Evolutionary conservation across 1,140 invertebrate genomes (phyloP).

Genomic region (Drosophila funebris): DNA sequence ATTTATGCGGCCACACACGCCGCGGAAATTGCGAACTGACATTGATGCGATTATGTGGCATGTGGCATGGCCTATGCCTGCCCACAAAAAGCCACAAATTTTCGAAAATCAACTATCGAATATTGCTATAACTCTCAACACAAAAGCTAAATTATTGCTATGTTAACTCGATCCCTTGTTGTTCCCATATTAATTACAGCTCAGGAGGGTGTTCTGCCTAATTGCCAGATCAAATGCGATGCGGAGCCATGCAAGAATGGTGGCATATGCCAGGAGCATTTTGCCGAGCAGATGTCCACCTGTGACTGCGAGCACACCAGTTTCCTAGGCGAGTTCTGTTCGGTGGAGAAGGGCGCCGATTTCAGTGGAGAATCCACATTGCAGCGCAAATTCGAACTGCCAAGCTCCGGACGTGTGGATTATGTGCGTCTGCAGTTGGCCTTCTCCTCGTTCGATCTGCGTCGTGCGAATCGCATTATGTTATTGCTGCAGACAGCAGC

Average conservation of each 20-base stretch:
- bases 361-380: conserved; percentile 94
- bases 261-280: conserved; percentile 94
- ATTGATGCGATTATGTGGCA: conserved; percentile 65
- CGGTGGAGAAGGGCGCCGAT: conserved; percentile 92
- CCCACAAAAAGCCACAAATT: conserved; percentile 33
- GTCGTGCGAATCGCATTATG: conserved; percentile 90
- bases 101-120: not conserved
- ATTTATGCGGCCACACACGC: conserved; percentile 70
- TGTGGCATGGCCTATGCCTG: no score
- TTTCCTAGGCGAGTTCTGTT: conserved; percentile 91
- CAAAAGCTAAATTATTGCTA: no score
- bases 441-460: conserved; percentile 91
- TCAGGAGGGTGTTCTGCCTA: conserved; percentile 88
- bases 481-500: conserved; percentile 92
- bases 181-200: conserved; percentile 45
- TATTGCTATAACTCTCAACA: no score
- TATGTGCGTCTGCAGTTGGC: conserved; percentile 91
- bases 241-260: conserved; percentile 93
- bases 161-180: no score
- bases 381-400: conserved; percentile 89
- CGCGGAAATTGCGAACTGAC: conserved; percentile 73
- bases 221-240: conserved; percentile 95
- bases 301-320: conserved; percentile 95
- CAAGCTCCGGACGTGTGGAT: conserved; percentile 86
- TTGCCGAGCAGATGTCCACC: conserved; percentile 91